A percentile compares a stretch with the other conserved stretches of the same genome.
These are phyloP conservation scores for Pteropus alecto DNA, from an alignment of 2,113 vertebrate species.

Conservation along the genomic window DNA sequence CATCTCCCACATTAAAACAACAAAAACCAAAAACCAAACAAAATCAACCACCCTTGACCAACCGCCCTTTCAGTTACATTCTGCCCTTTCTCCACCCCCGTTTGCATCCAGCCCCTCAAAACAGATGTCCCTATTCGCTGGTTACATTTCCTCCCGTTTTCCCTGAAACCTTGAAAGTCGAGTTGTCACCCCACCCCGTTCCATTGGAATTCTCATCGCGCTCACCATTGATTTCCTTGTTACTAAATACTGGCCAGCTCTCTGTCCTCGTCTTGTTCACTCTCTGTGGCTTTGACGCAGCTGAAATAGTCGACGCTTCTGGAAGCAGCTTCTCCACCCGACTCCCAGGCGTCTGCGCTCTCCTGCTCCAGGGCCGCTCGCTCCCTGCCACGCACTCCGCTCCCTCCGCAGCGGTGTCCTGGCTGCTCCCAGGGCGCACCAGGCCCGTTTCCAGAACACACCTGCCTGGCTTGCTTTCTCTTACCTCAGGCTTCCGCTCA, in stretches of 20 bases:
- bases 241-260: not conserved
- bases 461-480: not conserved
- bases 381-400: not conserved
- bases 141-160: not conserved
- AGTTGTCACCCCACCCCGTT: not conserved
- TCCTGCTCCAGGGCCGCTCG: not conserved
- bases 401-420: not conserved
- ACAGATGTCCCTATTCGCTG: not conserved
- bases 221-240: not conserved
- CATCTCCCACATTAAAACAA: not conserved
- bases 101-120: not conserved
- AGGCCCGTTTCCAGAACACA: not conserved
- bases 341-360: not conserved
- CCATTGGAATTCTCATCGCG: not conserved
- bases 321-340: not conserved
- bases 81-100: no score
- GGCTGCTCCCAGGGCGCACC: not conserved
- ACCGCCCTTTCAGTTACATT: not conserved
- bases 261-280: not conserved
- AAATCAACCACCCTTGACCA: not conserved
- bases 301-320: accelerated
- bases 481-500: not conserved
- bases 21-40: not conserved
- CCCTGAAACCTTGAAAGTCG: not conserved
- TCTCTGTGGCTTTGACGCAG: not conserved